These are phyloP conservation scores for Criorhina ranunculi DNA, from an alignment of 2,888 invertebrate species.

Conservation along the genomic window DNA sequence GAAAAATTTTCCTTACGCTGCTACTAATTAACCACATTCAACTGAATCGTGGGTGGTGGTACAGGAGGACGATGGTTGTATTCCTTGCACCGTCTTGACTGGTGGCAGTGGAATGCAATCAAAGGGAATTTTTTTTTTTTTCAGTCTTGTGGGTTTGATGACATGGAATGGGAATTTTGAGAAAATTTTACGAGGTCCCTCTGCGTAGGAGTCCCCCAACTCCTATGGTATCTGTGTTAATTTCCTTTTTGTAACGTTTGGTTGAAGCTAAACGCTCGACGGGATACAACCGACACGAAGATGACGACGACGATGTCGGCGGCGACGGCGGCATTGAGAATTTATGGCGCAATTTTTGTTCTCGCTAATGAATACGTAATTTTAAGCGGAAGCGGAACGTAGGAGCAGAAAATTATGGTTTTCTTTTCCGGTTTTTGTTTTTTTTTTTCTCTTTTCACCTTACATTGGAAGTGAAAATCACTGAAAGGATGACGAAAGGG, in stretches of 20 bases:
- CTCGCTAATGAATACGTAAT: conserved; percentile 68
- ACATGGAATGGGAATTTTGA: neutral
- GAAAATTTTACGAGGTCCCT: conserved; percentile 1
- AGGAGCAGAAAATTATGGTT: conserved; percentile 53
- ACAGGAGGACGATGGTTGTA: neutral
- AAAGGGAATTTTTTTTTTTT: conserved; percentile 45
- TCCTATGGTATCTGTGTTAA: conserved; percentile 20
- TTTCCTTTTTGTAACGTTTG: conserved; percentile 40
- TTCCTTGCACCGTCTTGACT: conserved; percentile 2
- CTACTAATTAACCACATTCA: conserved; percentile 68
- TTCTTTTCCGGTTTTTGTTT: neutral
- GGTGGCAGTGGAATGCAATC: conserved; percentile 46
- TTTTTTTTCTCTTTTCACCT: neutral
- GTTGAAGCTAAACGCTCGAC: conserved; percentile 30
- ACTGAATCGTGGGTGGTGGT: no score
- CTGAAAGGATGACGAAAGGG: conserved; percentile 24
- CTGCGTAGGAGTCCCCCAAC: neutral
- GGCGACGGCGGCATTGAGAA: conserved; percentile 31
- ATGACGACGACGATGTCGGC: neutral
- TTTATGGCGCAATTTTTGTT: conserved; percentile 58
- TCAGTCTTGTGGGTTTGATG: neutral
- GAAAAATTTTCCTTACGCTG: conserved; percentile 58
- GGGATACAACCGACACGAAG: conserved; percentile 15
- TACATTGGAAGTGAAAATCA: conserved; percentile 20
- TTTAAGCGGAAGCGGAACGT: conserved; percentile 52